A percentile compares a stretch with the other conserved stretches of the same genome.
Evolutionary conservation across 2,113 vertebrate species (phyloP).

Genomic region (Rhinichthys klamathensis): DNA sequence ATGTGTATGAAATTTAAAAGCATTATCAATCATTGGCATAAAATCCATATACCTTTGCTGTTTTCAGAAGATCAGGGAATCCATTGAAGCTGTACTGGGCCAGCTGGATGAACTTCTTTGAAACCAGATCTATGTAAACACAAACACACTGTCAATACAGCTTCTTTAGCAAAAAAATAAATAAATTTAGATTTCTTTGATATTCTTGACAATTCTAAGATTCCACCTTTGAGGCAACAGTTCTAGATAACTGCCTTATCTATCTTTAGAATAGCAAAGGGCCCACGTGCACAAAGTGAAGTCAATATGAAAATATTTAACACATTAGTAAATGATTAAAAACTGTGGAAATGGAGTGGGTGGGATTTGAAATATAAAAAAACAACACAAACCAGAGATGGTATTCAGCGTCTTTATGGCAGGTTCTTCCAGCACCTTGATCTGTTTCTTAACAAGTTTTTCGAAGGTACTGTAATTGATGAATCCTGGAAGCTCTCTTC

Average conservation of each 20-base stretch:
- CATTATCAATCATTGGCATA: neutral
- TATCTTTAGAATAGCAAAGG: neutral
- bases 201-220: neutral
- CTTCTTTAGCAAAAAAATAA: neutral
- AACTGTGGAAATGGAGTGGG: neutral
- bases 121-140: slow-evolving; percentile 60
- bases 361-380: too few relatives aligned
- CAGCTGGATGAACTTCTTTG: slow-evolving; percentile 68
- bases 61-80: slow-evolving; percentile 73
- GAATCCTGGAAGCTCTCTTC: slow-evolving; percentile 85
- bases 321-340: neutral
- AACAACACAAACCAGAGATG: slow-evolving; percentile 60
- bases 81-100: slow-evolving; percentile 68
- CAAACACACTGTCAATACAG: neutral
- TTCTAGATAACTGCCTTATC: too few relatives aligned
- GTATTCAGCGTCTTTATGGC: slow-evolving; percentile 75
- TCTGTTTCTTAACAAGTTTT: slow-evolving; percentile 77
- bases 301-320: neutral
- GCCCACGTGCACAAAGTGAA: neutral
- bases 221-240: neutral
- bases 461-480: slow-evolving; percentile 86
- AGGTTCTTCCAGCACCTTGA: slow-evolving; percentile 79
- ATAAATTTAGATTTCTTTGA: neutral
- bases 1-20: neutral
- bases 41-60: slow-evolving; percentile 64